These are phyloP conservation scores for Cyrtorhinus lividipennis DNA, from an alignment of 1,140 invertebrate genomes.

Conservation along the genomic window DNA sequence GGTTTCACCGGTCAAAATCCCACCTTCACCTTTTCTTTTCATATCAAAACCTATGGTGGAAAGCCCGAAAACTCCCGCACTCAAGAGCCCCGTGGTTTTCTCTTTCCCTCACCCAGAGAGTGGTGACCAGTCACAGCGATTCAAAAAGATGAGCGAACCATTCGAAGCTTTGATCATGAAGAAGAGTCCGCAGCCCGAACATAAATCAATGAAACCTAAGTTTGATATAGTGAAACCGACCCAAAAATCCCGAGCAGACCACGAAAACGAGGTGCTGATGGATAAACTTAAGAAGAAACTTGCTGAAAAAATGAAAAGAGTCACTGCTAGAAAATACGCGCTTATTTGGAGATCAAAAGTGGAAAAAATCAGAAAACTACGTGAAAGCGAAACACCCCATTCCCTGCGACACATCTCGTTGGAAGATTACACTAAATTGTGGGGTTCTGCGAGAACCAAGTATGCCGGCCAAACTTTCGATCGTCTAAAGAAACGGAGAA, in stretches of 20 bases:
- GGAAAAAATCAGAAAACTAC: conserved; percentile 15
- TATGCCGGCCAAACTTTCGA: conserved; percentile 3
- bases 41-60: too few species aligned
- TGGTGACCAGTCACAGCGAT: too few species aligned
- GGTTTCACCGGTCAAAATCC: not conserved
- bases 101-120: not conserved
- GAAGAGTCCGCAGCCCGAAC: not conserved
- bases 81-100: not conserved
- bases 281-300: conserved; percentile 21
- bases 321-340: conserved; percentile 19
- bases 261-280: not conserved
- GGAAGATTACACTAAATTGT: conserved; percentile 19
- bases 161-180: not conserved
- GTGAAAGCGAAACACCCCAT: conserved; percentile 11
- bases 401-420: conserved; percentile 13
- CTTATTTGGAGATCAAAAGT: conserved; percentile 21
- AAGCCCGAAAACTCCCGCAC: not conserved
- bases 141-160: not conserved
- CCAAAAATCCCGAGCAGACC: not conserved
- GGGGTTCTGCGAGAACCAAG: conserved; percentile 14
- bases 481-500: conserved; percentile 16
- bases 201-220: not conserved
- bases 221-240: not conserved
- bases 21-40: not conserved
- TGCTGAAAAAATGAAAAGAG: conserved; percentile 20